These are phyloP conservation scores for Polypedilum pembai DNA, from an alignment of 1,140 invertebrate genomes.

Conservation along the genomic window DNA sequence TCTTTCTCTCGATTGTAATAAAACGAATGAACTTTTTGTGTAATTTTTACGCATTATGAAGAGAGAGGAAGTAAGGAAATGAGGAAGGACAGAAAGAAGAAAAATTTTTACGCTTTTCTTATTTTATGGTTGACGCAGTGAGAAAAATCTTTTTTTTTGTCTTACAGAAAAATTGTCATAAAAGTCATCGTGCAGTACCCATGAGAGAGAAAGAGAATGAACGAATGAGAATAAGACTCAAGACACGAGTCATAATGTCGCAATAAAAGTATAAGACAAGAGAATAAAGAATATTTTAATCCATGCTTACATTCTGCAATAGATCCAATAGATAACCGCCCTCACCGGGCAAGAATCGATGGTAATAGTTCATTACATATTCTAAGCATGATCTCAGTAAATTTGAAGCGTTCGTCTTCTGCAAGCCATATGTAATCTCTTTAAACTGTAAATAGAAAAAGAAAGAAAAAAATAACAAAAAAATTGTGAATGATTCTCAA, in stretches of 20 bases:
- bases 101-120: background rate
- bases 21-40: conserved; percentile 7
- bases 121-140: background rate
- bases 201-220: too few relatives aligned
- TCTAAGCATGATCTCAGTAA: conserved; percentile 44
- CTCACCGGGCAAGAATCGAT: conserved; percentile 40
- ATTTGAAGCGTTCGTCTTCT: conserved; percentile 49
- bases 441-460: conserved; percentile 46
- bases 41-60: conserved; percentile 3
- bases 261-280: conserved; percentile 4
- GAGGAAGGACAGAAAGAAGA: background rate
- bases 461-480: background rate
- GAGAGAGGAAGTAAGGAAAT: background rate
- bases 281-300: background rate
- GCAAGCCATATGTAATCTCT: conserved; percentile 56
- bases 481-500: too few relatives aligned
- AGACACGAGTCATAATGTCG: background rate
- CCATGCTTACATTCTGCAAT: conserved; percentile 40
- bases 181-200: conserved; percentile 6
- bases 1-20: background rate
- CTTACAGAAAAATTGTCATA: background rate
- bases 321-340: conserved; percentile 42
- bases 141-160: too few relatives aligned
- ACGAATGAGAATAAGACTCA: too few relatives aligned
- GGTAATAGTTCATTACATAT: conserved; percentile 38